Percentiles rank a stretch among this genome's conserved stretches.
Evolutionary conservation across 1,140 invertebrate genomes (phyloP).

Genomic region (Lineus longissimus): DNA sequence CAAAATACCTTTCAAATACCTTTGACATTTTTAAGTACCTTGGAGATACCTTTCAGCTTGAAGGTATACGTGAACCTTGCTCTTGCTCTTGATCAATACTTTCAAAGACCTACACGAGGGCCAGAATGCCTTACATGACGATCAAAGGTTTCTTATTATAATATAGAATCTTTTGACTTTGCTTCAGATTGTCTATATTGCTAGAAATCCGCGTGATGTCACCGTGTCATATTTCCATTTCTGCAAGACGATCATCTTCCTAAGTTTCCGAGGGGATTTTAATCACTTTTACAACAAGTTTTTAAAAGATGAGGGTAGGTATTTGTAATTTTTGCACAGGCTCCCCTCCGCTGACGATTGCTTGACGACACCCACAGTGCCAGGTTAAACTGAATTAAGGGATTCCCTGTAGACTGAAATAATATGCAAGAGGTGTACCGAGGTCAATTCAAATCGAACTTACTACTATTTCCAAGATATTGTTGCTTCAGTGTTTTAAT

Average conservation of each 20-base stretch:
- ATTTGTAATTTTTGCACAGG: neutral
- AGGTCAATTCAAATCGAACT: neutral
- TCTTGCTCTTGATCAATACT: no score
- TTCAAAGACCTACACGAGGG: no score
- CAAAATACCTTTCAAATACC: no score
- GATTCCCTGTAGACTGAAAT: neutral
- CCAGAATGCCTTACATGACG: no score
- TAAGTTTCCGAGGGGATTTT: constrained; percentile 69
- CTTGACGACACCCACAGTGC: neutral
- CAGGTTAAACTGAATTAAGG: neutral
- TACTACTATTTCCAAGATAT: neutral
- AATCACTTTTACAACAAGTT: constrained; percentile 74
- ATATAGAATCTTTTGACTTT: no score
- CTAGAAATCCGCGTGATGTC: constrained; percentile 89
- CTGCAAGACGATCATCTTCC: constrained; percentile 55
- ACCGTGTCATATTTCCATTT: constrained; percentile 91
- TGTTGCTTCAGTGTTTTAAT: neutral
- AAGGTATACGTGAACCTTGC: no score
- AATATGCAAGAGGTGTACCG: no score
- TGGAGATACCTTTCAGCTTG: no score
- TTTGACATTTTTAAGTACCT: no score
- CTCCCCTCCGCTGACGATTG: neutral
- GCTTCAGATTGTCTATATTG: constrained; percentile 80
- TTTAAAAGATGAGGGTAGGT: constrained; percentile 67
- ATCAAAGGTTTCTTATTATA: no score